Percentiles rank a stretch among this genome's conserved stretches.
phyloP scores from a whole-genome alignment of 2,113 vertebrate species.

The Cyprinodon variegatus region DNA sequence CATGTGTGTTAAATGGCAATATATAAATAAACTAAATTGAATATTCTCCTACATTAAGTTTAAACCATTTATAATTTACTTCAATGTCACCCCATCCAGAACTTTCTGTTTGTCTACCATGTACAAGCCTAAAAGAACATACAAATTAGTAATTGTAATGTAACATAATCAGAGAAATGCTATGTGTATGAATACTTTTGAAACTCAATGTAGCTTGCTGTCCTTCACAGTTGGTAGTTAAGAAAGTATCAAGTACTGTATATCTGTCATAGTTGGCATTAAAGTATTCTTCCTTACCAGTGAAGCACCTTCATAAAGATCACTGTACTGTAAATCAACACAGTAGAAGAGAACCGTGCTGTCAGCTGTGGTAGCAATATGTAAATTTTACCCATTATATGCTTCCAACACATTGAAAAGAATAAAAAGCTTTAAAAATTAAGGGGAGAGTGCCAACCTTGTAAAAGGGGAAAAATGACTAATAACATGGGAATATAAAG shows the following conservation, averaged over 20 bases:
- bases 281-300: not conserved
- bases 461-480: not conserved
- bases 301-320: not conserved
- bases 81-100: no score
- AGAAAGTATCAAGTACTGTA: not conserved
- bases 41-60: no score
- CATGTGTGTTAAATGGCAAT: no score
- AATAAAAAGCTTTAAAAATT: not conserved
- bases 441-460: not conserved
- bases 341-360: not conserved
- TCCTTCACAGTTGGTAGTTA: not conserved
- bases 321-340: not conserved
- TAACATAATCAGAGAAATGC: no score
- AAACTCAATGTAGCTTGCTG: not conserved
- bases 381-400: not conserved
- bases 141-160: no score
- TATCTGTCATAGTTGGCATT: not conserved
- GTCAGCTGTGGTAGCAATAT: not conserved
- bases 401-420: not conserved
- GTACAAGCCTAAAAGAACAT: no score
- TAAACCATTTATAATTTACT: no score
- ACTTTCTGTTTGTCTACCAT: no score
- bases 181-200: no score
- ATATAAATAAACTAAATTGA: no score
- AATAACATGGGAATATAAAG: not conserved